These are phyloP conservation scores for Apteryx owenii DNA, from an alignment of 2,113 vertebrate genomes.

Conservation along the genomic window DNA sequence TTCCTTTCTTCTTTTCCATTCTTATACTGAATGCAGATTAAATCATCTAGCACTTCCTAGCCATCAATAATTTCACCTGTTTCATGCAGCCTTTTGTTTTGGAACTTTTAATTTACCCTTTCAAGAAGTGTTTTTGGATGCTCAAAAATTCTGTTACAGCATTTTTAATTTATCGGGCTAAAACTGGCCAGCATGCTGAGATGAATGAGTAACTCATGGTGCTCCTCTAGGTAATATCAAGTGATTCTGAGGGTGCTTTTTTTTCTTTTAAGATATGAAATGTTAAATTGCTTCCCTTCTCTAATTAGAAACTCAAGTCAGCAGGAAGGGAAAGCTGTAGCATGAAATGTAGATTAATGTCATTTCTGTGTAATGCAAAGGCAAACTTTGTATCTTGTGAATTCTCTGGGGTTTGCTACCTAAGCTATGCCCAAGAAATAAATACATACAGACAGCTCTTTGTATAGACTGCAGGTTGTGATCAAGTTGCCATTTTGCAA, in stretches of 20 bases:
- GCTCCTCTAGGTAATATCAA: not conserved
- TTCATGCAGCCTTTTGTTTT: not conserved
- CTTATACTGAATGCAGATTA: not conserved
- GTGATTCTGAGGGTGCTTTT: not conserved
- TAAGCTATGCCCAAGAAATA: not conserved
- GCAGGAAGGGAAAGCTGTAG: not conserved
- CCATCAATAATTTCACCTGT: not conserved
- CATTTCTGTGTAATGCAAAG: not conserved
- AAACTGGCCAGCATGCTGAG: not conserved
- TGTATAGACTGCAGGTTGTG: not conserved
- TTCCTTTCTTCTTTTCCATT: not conserved
- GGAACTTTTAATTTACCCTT: not conserved
- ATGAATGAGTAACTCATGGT: not conserved
- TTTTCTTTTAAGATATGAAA: not conserved
- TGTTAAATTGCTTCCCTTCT: not conserved
- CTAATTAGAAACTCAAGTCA: not conserved
- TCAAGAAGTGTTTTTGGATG: not conserved
- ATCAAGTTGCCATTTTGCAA: not conserved
- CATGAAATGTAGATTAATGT: not conserved
- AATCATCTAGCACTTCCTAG: not conserved
- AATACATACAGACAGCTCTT: not conserved
- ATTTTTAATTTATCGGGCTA: conserved; percentile 5
- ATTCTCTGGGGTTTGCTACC: not conserved
- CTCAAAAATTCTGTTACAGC: not conserved
- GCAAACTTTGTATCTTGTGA: not conserved